A percentile compares a stretch with the other conserved stretches of the same genome.
Conservation (phyloP, 2,113 vertebrate genomes). For the Carassius carassius region DNA sequence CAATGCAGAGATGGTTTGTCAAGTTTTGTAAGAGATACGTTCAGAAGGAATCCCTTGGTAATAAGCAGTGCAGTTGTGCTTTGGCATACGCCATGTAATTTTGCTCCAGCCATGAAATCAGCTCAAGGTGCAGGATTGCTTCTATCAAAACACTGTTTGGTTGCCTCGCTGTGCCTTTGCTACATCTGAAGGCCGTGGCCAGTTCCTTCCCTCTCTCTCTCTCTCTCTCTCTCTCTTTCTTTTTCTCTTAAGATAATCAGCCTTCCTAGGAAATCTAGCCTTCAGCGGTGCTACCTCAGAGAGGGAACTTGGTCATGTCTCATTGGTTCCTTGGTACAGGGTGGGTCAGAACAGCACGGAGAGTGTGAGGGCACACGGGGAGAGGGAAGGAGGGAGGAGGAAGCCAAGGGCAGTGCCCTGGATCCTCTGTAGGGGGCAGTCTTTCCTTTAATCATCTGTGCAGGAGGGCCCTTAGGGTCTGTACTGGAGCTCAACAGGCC, state of each 20-base stretch:
- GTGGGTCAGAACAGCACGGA: conserved; percentile 51
- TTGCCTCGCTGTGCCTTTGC: conserved; percentile 34
- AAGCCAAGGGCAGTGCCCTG: conserved; percentile 50
- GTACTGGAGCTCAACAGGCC: conserved; percentile 42
- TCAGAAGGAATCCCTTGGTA: conserved; percentile 74
- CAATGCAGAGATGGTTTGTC: conserved; percentile 79
- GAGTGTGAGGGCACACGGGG: conserved; percentile 41
- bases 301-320: conserved; percentile 59
- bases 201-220: conserved; percentile 39
- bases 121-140: conserved; percentile 52
- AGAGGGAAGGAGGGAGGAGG: conserved; percentile 28
- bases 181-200: conserved; percentile 43
- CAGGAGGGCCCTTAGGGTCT: conserved; percentile 39
- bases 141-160: conserved; percentile 36
- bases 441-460: conserved; percentile 51
- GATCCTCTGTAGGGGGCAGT: conserved; percentile 58
- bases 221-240: conserved; percentile 21
- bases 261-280: conserved; percentile 50
- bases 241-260: conserved; percentile 51
- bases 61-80: conserved; percentile 72
- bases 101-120: conserved; percentile 62
- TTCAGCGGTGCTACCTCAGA: conserved; percentile 48
- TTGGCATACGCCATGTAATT: conserved; percentile 74
- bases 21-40: conserved; percentile 75
- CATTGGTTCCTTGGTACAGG: conserved; percentile 55